Evolutionary conservation across 1,140 invertebrate genomes (phyloP).

Genomic region (Temnothorax nylanderi): DNA sequence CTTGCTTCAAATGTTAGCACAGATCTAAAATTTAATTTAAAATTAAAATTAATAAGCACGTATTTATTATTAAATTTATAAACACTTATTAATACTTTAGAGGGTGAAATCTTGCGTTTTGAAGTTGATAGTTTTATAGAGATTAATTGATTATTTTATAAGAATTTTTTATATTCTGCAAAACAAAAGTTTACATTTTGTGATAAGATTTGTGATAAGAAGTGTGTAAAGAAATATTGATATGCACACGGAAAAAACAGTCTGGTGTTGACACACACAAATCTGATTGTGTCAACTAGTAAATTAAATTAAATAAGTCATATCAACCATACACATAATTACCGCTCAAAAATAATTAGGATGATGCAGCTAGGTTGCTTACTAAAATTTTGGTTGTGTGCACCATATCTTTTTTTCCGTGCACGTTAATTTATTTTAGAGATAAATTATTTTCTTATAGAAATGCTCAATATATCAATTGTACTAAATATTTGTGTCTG

Average conservation of each 20-base stretch:
- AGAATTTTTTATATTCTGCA: not conserved
- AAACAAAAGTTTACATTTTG: not conserved
- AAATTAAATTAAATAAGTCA: no score
- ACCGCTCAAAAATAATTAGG: no score
- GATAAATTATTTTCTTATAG: not conserved
- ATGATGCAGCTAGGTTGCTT: no score
- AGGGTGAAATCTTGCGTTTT: not conserved
- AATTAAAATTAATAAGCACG: not conserved
- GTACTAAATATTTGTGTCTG: not conserved
- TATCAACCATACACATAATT: no score
- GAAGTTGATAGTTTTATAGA: not conserved
- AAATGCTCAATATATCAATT: not conserved
- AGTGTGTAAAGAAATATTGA: no score
- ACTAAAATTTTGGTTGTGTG: no score
- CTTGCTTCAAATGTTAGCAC: not conserved
- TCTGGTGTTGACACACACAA: no score
- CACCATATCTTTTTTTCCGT: no score
- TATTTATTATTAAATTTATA: not conserved
- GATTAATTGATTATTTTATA: not conserved
- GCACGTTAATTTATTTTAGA: not conserved
- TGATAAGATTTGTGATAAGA: not conserved
- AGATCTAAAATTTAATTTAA: constrained; percentile 18
- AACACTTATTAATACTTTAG: not conserved
- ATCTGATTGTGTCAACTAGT: no score
- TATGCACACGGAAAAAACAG: no score